Conservation (phyloP, 2,888 invertebrate species). For the Standfussiana lucernea region DNA sequence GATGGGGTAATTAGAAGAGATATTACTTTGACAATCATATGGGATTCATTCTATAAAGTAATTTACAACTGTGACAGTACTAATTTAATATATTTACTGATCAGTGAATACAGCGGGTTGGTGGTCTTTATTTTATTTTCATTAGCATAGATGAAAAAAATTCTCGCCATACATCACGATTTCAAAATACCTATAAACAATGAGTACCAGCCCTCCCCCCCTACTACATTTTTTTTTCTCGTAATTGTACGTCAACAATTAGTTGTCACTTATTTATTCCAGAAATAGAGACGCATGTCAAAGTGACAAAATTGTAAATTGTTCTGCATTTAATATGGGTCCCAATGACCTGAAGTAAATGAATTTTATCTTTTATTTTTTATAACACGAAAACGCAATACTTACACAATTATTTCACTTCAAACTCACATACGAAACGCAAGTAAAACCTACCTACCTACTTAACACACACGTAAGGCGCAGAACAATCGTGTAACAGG, state of each 20-base stretch:
- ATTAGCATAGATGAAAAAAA: neutral
- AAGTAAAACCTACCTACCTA: neutral
- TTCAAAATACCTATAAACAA: neutral
- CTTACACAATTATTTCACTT: neutral
- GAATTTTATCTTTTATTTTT: too few species aligned
- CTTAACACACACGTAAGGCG: neutral
- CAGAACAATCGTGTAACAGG: constrained; percentile 47
- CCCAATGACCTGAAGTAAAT: too few species aligned
- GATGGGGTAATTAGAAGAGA: too few species aligned
- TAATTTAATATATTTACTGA: too few species aligned
- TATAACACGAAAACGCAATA: neutral
- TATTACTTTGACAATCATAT: neutral
- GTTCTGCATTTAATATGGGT: too few species aligned
- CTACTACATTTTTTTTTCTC: too few species aligned
- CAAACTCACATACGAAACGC: neutral
- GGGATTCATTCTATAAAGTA: neutral
- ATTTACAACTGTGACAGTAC: neutral
- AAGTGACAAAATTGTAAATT: too few species aligned
- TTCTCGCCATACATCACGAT: neutral
- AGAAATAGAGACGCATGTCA: too few species aligned
- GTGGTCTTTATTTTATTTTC: neutral
- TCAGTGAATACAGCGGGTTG: neutral
- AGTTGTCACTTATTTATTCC: too few species aligned
- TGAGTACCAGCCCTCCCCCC: too few species aligned
- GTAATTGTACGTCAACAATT: too few species aligned